Base-by-base conservation (phyloP, 2,888 invertebrate genomes). In the Patella pellucida region DNA sequence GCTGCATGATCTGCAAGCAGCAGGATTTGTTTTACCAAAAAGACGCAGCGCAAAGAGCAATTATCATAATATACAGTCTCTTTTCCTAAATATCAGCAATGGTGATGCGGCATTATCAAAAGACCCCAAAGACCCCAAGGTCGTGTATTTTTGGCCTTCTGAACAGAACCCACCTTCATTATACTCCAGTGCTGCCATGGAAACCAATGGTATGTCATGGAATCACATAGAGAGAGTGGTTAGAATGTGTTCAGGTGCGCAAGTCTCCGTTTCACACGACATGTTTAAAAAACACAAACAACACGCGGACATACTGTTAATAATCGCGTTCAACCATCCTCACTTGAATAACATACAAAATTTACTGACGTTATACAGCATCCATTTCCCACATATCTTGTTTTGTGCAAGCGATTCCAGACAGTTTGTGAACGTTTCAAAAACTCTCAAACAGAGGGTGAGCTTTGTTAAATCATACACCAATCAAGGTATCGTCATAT, bases 391-490 rank as follows among this genome's bases (percentile, higher is more conserved):
- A 7, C 16, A 72, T 50, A 72, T 67, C 2, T 41, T 72, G 2
- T 72, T 62, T 51, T 67, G 72, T 72, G 72, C 62, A 12, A 19
- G 19, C 16, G n/a, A 68, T 15, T 19, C 52, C 3, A 51, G 27
- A 14, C 19, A 23, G 23, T 62, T 62, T 23, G 19, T 12, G 23
- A 5, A 11, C 3, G 11, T 23, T 62, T 62, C 62, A 23, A 62
- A 62, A 62, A 15, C 23, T 23, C 23, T 62, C 11, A 19, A 11
- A 3, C 19, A 62, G 3, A 9, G n/a, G 4, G 50, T 72, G 11
- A 68, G 72, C 4, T 76, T 76, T 27, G 62, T 73, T n/a, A 70
- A 70, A 67, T 11, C 68, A 16, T n/a, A 14, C 31, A 54, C 51
- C 1, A 23, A 70, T 15, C 12, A 19, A 3, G 70, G 68, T 14